These are phyloP conservation scores for Leucopternis melanops DNA, from an alignment of 2,113 vertebrate genomes.

Conservation along the genomic window DNA sequence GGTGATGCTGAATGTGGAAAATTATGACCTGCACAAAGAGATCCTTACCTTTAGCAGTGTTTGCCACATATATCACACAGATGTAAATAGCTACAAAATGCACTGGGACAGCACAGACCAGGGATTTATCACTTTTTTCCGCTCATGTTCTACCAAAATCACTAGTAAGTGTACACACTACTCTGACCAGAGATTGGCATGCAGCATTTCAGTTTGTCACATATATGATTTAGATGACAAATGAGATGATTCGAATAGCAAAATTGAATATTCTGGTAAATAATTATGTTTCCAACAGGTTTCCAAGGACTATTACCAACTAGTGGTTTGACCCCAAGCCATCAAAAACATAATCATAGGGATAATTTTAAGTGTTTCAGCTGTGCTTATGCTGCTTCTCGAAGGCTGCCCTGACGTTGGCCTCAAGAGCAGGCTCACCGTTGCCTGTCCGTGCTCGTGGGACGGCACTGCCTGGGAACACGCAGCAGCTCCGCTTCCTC, in stretches of 20 bases:
- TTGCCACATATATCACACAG: background rate
- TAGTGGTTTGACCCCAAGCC: background rate
- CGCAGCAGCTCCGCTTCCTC: accelerated
- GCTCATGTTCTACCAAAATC: background rate
- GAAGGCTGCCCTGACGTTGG: background rate
- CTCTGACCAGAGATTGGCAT: background rate
- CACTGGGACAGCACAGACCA: background rate
- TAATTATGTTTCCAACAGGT: background rate
- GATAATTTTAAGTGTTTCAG: background rate
- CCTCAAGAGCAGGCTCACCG: background rate
- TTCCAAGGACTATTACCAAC: background rate
- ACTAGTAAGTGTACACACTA: background rate
- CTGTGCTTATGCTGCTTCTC: background rate
- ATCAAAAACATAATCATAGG: background rate
- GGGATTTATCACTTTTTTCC: background rate
- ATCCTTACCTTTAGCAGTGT: background rate
- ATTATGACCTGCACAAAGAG: background rate
- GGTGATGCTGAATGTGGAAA: accelerated
- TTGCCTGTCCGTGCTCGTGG: accelerated
- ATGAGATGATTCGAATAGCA: background rate
- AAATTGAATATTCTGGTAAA: background rate
- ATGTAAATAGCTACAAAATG: background rate
- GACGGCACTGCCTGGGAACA: background rate
- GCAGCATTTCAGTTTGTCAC: background rate
- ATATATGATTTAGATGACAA: background rate